Evolutionary conservation across 2,888 invertebrate species (phyloP).

Genomic region (Macrosiphum euphorbiae): DNA sequence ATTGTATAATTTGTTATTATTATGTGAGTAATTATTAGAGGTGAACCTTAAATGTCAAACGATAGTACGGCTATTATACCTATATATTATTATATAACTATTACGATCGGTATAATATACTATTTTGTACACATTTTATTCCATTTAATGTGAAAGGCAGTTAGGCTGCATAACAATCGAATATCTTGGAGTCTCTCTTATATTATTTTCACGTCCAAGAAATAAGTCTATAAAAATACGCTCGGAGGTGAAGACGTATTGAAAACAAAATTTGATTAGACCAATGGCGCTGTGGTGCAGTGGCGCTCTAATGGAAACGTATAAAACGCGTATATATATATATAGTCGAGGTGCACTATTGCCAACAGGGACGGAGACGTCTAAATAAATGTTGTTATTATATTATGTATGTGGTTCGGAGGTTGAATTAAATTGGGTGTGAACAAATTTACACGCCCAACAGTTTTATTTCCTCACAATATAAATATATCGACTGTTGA

Average conservation of each 20-base stretch:
- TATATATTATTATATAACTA: neutral
- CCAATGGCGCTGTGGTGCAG: neutral
- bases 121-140: neutral
- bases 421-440: slow-evolving; percentile 26
- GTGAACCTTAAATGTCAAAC: neutral
- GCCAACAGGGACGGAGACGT: neutral
- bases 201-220: neutral
- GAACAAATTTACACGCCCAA: slow-evolving; percentile 11
- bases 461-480: neutral
- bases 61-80: neutral
- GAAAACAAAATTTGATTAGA: slow-evolving; percentile 11
- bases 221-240: slow-evolving; percentile 6
- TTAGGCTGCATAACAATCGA: neutral
- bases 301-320: slow-evolving; percentile 18
- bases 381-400: neutral
- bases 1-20: neutral
- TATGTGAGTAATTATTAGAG: neutral
- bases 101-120: neutral
- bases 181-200: neutral
- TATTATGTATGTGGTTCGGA: slow-evolving; percentile 16
- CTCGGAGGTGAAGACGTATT: neutral
- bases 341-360: neutral
- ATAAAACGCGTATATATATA: neutral
- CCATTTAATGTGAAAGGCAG: neutral
- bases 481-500: slow-evolving; percentile 11